phyloP scores from a whole-genome alignment of 2,888 invertebrate species.

The Callyntrura guangdongensis region DNA sequence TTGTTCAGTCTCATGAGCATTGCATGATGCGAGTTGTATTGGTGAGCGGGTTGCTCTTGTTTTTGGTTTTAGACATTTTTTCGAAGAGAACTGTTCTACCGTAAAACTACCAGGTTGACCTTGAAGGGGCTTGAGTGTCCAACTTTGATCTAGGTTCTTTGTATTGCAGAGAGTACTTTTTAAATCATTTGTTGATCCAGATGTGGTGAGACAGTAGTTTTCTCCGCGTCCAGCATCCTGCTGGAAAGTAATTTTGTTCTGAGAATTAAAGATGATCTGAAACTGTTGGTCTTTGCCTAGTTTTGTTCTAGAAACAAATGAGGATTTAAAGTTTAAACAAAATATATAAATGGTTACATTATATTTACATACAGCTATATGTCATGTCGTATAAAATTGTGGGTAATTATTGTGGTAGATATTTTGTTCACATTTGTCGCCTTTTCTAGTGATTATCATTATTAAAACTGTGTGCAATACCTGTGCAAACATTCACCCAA shows the following conservation, averaged over 20 bases:
- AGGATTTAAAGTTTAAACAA: no score
- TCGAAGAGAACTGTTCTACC: slow-evolving; percentile 80
- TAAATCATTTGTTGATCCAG: slow-evolving; percentile 34
- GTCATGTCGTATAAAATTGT: no score
- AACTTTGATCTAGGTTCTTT: slow-evolving; percentile 80
- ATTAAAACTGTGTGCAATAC: slow-evolving; percentile 56
- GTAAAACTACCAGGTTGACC: slow-evolving; percentile 78
- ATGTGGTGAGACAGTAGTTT: slow-evolving; percentile 76
- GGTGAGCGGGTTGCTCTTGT: slow-evolving; percentile 52
- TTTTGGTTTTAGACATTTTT: slow-evolving; percentile 80
- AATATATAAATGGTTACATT: no score
- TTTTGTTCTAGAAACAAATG: slow-evolving; percentile 68
- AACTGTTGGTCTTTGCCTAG: slow-evolving; percentile 79
- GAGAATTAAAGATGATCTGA: slow-evolving; percentile 58
- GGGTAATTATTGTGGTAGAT: background rate
- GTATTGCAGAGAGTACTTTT: slow-evolving; percentile 75
- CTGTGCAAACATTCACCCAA: slow-evolving; percentile 81
- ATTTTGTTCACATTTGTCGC: background rate
- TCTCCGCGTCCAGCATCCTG: slow-evolving; percentile 76
- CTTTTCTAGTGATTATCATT: no score
- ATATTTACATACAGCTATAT: no score
- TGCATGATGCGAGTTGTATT: slow-evolving; percentile 80
- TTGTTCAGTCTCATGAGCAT: slow-evolving; percentile 82
- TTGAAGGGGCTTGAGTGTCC: slow-evolving; percentile 80
- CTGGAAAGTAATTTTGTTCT: slow-evolving; percentile 70